phyloP scores from a whole-genome alignment of 2,797 vertebrate genomes.

The Psittacula echo region DNA sequence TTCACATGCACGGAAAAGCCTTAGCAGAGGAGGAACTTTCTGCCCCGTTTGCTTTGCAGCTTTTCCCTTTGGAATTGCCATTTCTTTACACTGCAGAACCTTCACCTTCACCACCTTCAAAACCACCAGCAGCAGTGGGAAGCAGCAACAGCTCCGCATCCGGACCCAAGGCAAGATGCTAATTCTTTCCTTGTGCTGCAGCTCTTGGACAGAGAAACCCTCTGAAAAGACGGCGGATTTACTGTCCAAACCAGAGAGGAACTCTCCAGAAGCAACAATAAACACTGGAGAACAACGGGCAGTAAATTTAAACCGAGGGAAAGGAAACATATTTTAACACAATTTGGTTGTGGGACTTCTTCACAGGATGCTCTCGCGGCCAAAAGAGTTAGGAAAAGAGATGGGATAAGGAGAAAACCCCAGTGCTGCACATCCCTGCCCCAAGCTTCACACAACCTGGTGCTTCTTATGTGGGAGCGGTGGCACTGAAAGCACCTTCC shows the following conservation, averaged over 20 bases:
- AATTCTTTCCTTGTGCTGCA: constrained; percentile 50
- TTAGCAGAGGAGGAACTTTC: not conserved
- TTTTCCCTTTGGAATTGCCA: not conserved
- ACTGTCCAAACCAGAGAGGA: constrained; percentile 53
- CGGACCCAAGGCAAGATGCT: not conserved
- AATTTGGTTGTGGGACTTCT: not conserved
- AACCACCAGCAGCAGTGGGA: not conserved
- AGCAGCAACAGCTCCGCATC: not conserved
- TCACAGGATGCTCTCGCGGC: not conserved
- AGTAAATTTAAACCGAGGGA: constrained; percentile 18
- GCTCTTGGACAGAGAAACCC: constrained; percentile 35
- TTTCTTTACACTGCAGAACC: not conserved
- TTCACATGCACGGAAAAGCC: accelerated
- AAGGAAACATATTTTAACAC: constrained; percentile 34
- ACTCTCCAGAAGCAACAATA: constrained; percentile 57
- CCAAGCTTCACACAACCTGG: accelerated
- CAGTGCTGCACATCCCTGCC: not conserved
- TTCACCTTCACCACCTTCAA: constrained; percentile 7
- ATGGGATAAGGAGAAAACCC: not conserved
- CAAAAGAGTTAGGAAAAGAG: not conserved
- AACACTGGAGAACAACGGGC: constrained; percentile 32
- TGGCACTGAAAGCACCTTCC: not conserved
- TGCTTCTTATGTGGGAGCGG: not conserved
- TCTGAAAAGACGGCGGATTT: not conserved
- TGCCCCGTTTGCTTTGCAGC: accelerated